Conservation (phyloP, 2,888 invertebrate species). For the Drosophila diplacantha region DNA sequence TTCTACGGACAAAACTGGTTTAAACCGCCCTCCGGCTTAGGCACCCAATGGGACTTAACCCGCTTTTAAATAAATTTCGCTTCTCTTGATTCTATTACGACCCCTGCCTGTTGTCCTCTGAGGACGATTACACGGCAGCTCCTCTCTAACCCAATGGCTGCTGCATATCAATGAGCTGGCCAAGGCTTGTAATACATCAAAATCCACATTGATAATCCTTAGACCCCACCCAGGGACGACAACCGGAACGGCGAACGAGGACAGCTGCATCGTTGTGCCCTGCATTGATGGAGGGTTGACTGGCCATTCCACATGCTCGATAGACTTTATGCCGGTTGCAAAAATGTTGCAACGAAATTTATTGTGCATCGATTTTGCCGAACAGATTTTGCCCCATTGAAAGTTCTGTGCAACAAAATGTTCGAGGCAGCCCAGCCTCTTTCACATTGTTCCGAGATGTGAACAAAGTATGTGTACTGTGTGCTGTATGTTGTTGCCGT, state of each 20-base stretch:
- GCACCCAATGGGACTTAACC: conserved; percentile 2
- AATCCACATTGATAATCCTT: conserved; percentile 45
- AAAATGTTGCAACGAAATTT: conserved; percentile 51
- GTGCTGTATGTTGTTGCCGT: conserved; percentile 1
- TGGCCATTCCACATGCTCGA: conserved; percentile 37
- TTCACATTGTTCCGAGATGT: conserved; percentile 41
- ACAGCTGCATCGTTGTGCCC: conserved; percentile 20
- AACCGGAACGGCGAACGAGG: conserved; percentile 17
- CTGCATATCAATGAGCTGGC: conserved; percentile 53
- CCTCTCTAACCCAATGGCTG: conserved; percentile 12
- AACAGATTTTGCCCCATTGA: conserved; percentile 40
- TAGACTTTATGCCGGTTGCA: conserved; percentile 37
- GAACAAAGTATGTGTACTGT: conserved; percentile 31
- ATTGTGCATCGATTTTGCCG: conserved; percentile 54
- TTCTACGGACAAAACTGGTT: neutral
- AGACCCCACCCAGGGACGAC: conserved; percentile 26
- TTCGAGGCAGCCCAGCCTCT: conserved; percentile 35
- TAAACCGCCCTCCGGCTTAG: neutral
- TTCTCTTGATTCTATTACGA: conserved; percentile 2
- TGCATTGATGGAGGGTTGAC: conserved; percentile 13
- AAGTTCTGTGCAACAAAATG: conserved; percentile 43
- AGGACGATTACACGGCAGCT: conserved; percentile 18
- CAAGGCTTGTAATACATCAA: conserved; percentile 55
- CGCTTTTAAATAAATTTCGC: conserved; percentile 4
- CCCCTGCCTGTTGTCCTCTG: conserved; percentile 11